Conservation (phyloP, 2,888 invertebrate genomes). For the Eurytoma adleriae region DNA sequence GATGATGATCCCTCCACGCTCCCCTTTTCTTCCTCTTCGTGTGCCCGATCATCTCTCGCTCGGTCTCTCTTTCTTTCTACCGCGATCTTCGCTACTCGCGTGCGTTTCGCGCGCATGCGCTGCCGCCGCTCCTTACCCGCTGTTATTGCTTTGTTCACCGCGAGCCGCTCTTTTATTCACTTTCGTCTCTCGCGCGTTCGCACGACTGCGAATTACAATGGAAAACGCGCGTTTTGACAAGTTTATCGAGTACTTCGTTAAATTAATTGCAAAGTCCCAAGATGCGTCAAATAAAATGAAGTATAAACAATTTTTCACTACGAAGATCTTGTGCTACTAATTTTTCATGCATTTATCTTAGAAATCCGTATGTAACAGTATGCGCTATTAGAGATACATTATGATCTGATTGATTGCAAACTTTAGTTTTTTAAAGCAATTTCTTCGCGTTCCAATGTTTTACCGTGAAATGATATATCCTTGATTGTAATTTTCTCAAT, state of each 20-base stretch:
- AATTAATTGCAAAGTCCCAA: too few species aligned
- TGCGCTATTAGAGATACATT: neutral
- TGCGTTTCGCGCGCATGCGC: conserved; percentile 20
- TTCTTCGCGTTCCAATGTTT: neutral
- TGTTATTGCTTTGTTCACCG: conserved; percentile 41
- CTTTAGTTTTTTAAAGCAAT: conserved; percentile 11
- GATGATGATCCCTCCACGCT: conserved; percentile 19
- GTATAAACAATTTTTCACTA: too few species aligned
- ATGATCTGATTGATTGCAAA: neutral
- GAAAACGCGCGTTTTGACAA: too few species aligned
- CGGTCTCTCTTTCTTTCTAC: conserved; percentile 11
- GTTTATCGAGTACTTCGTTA: too few species aligned
- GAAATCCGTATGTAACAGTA: too few species aligned
- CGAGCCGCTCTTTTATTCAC: conserved; percentile 18
- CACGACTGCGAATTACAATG: neutral
- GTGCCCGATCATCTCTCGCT: conserved; percentile 21
- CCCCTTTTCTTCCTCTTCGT: conserved; percentile 30
- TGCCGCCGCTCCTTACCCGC: conserved; percentile 4
- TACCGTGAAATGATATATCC: conserved; percentile 27
- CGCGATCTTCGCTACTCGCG: conserved; percentile 43
- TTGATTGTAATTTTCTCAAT: conserved; percentile 35
- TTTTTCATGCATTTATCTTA: too few species aligned
- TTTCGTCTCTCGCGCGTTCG: conserved; percentile 10
- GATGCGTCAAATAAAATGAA: too few species aligned
- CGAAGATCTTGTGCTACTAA: too few species aligned